Conservation (phyloP, 2,888 invertebrate species). For the Dicyrtomina minuta region DNA sequence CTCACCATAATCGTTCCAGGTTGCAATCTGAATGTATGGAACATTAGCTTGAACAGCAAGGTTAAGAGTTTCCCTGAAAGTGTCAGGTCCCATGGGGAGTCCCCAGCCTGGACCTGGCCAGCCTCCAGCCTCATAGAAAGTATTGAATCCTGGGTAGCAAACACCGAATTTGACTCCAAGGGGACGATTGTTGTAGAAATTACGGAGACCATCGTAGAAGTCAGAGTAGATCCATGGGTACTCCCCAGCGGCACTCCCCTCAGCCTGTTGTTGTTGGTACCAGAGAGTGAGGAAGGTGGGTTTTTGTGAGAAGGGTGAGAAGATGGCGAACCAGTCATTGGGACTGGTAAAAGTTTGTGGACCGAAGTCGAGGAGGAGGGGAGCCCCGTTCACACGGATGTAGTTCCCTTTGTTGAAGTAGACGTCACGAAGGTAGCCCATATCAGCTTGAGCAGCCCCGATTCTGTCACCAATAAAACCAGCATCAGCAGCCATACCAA, state of each 20-base stretch:
- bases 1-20: conserved; percentile 52
- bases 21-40: conserved; percentile 40
- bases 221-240: conserved; percentile 48
- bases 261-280: conserved; percentile 41
- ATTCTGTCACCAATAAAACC: conserved; percentile 45
- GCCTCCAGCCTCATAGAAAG: conserved; percentile 39
- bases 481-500: conserved; percentile 46
- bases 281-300: conserved; percentile 48
- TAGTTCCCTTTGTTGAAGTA: conserved; percentile 44
- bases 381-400: conserved; percentile 43
- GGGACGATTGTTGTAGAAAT: conserved; percentile 43
- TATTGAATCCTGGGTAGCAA: conserved; percentile 48
- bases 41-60: conserved; percentile 35
- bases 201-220: conserved; percentile 42
- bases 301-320: conserved; percentile 37
- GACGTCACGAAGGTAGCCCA: conserved; percentile 42
- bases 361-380: conserved; percentile 48
- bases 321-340: conserved; percentile 43
- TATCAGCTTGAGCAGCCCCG: conserved; percentile 40
- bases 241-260: conserved; percentile 41
- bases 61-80: conserved; percentile 42
- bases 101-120: conserved; percentile 46
- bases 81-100: conserved; percentile 36
- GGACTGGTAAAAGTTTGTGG: conserved; percentile 43
- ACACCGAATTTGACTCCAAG: conserved; percentile 41